Evolutionary conservation across 2,113 vertebrate species (phyloP).

Genomic region (Pterocles burchelli): DNA sequence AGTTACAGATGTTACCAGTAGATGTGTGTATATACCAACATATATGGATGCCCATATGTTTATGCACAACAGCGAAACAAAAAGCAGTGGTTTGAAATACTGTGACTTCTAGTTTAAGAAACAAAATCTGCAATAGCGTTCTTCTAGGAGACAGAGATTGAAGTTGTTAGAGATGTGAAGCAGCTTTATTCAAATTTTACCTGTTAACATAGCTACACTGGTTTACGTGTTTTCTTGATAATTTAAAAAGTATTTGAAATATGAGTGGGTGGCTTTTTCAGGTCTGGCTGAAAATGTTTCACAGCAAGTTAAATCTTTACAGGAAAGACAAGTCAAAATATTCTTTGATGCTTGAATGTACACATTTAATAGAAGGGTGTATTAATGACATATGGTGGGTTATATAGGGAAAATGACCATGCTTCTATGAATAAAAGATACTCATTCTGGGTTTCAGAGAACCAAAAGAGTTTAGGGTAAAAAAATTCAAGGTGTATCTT

Average conservation of each 20-base stretch:
- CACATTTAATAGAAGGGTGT: not conserved
- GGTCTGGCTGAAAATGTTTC: not conserved
- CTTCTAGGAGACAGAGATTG: not conserved
- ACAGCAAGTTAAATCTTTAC: not conserved
- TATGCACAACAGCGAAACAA: not conserved
- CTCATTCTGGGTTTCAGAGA: not conserved
- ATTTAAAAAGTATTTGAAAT: not conserved
- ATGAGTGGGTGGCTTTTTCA: not conserved
- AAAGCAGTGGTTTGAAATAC: not conserved
- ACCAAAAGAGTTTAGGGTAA: not conserved
- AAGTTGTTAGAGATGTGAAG: not conserved
- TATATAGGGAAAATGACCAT: not conserved
- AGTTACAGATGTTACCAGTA: not conserved
- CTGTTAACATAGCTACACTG: not conserved
- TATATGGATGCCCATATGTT: not conserved
- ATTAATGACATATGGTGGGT: not conserved
- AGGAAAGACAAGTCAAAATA: not conserved
- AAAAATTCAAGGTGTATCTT: not conserved
- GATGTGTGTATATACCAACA: not conserved
- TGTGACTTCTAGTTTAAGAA: not conserved
- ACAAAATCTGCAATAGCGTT: not conserved
- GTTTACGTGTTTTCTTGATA: not conserved
- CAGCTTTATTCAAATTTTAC: not conserved
- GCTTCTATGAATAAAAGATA: not conserved
- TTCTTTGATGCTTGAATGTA: not conserved